These are phyloP conservation scores for Dipodomys merriami DNA, from an alignment of 2,113 vertebrate species.

Conservation along the genomic window DNA sequence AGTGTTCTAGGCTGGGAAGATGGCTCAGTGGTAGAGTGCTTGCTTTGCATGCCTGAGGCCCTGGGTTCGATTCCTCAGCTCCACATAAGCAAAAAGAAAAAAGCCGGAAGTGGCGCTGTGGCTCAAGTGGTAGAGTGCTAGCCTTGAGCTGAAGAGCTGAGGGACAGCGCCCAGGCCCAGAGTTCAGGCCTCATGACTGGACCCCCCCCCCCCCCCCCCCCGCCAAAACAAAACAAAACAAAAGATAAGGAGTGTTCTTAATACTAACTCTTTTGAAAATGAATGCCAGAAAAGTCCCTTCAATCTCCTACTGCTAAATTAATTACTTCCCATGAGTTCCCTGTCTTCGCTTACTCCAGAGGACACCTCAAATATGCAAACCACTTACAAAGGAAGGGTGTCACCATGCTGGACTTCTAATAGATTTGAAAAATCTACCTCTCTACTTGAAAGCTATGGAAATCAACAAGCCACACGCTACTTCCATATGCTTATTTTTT, in stretches of 20 bases:
- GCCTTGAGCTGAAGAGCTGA: no score
- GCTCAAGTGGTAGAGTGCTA: no score
- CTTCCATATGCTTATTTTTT: constrained; percentile 35
- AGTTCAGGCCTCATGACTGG: no score
- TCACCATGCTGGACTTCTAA: constrained; percentile 53
- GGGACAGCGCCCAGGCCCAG: no score
- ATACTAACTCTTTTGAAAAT: constrained; percentile 53
- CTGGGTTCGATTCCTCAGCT: no score
- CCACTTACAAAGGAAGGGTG: constrained; percentile 29
- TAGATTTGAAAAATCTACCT: constrained; percentile 67
- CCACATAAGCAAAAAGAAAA: no score
- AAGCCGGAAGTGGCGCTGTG: no score
- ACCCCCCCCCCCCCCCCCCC: no score
- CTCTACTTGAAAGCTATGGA: constrained; percentile 59
- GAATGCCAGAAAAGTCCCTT: constrained; percentile 40
- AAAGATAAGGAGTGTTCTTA: background rate
- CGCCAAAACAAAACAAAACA: no score
- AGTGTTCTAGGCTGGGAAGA: background rate
- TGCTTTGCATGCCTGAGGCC: no score
- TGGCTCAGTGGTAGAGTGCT: no score
- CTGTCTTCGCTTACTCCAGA: constrained; percentile 57
- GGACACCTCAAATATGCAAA: constrained; percentile 57
- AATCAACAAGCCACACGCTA: constrained; percentile 40
- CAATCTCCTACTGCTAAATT: constrained; percentile 55
- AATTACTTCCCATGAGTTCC: constrained; percentile 45